Percentiles rank a stretch among this genome's conserved stretches.
Conservation (phyloP, 2,797 vertebrate species). For the Heterohyrax brucei region DNA sequence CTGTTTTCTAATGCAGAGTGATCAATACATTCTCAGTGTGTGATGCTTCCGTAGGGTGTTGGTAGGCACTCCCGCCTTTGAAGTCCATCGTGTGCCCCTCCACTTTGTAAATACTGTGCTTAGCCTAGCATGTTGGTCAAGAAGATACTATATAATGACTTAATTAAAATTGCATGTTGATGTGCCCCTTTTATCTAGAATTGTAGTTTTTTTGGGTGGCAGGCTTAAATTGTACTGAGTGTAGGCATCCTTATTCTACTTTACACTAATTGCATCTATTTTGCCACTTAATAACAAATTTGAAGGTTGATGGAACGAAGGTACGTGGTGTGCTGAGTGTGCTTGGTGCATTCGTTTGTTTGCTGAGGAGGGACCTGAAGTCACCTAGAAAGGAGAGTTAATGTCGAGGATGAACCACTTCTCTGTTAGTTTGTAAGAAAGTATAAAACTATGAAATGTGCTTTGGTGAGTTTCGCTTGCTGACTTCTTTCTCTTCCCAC, state of each 20-base stretch:
- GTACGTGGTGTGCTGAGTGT: neutral
- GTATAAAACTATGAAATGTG: too few species aligned
- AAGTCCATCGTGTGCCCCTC: neutral
- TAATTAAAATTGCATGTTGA: neutral
- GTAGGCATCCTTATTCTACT: neutral
- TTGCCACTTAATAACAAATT: slow-evolving; percentile 26
- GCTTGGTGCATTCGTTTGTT: neutral
- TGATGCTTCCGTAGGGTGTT: neutral
- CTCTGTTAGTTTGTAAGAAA: neutral
- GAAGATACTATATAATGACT: neutral
- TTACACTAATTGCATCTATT: neutral
- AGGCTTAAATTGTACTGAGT: neutral
- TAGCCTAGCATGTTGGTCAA: neutral
- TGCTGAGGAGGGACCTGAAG: neutral
- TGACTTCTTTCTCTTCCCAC: rapidly evolving
- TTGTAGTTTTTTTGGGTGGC: neutral
- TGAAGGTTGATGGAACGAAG: slow-evolving; percentile 39
- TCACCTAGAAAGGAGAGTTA: neutral
- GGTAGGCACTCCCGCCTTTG: neutral
- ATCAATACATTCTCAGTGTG: neutral
- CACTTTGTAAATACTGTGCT: neutral
- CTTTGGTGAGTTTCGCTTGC: neutral
- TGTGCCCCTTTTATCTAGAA: neutral
- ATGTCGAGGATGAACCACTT: too few species aligned
- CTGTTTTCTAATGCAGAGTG: neutral